Conservation (phyloP, 2,113 vertebrate species). For the Oostethus manadensis region DNA sequence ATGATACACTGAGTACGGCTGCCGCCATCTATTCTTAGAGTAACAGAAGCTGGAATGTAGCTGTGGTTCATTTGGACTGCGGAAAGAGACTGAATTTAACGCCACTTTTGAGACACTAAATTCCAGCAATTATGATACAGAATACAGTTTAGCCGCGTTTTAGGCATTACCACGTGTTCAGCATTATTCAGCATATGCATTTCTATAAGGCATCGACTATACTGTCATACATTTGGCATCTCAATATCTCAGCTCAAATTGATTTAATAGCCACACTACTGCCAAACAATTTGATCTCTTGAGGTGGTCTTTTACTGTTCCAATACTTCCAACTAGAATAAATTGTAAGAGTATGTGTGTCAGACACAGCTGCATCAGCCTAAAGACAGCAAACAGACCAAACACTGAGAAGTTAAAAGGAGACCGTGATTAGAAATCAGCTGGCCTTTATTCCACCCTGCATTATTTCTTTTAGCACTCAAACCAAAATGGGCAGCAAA, state of each 20-base stretch:
- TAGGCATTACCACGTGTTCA: neutral
- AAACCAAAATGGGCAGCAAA: conserved; percentile 30
- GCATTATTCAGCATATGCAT: neutral
- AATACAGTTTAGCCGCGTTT: neutral
- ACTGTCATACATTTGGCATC: neutral
- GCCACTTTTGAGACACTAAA: neutral
- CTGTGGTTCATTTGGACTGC: conserved; percentile 26
- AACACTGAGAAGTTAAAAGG: conserved; percentile 45
- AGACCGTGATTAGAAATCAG: conserved; percentile 54
- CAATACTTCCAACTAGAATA: conserved; percentile 8
- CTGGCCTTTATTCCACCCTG: conserved; percentile 35
- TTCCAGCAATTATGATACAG: neutral
- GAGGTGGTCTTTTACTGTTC: conserved; percentile 10
- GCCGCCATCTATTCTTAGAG: conserved; percentile 41
- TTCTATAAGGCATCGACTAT: neutral
- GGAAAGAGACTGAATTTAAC: conserved; percentile 19
- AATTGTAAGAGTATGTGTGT: neutral
- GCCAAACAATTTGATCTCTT: conserved; percentile 7
- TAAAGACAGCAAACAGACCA: conserved; percentile 38
- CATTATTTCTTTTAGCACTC: conserved; percentile 33
- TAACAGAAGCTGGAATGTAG: conserved; percentile 28
- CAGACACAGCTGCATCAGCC: conserved; percentile 44
- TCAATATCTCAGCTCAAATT: neutral
- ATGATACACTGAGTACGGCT: conserved; percentile 41
- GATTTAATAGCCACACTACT: conserved; percentile 8